phyloP scores from a whole-genome alignment of 2,888 invertebrate genomes.

The Drosophila diplacantha region DNA sequence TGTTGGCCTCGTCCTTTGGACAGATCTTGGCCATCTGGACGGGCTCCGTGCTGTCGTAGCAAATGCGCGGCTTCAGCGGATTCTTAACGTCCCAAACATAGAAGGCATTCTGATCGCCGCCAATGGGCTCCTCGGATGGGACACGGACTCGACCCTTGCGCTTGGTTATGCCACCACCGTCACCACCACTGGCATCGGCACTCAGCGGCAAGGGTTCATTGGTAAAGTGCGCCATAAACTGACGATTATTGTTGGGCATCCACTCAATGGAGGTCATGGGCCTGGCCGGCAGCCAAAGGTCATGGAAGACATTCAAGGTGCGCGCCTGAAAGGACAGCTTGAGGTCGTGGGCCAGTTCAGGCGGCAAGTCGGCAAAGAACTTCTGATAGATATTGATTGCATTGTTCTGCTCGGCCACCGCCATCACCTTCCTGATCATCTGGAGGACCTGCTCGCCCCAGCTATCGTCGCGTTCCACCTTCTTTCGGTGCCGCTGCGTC shows the following conservation, averaged over 20 bases:
- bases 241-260: slow-evolving; percentile 80
- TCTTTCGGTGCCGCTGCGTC: slow-evolving; percentile 85
- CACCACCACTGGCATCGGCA: neutral
- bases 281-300: slow-evolving; percentile 78
- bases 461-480: slow-evolving; percentile 87
- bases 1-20: slow-evolving; percentile 87
- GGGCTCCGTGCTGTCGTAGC: slow-evolving; percentile 84
- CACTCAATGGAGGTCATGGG: slow-evolving; percentile 82
- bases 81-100: slow-evolving; percentile 73
- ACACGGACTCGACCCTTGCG: neutral
- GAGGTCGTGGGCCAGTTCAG: slow-evolving; percentile 76
- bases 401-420: slow-evolving; percentile 82
- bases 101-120: slow-evolving; percentile 59
- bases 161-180: neutral
- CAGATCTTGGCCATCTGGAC: slow-evolving; percentile 90
- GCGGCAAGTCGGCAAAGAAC: slow-evolving; percentile 82
- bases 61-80: slow-evolving; percentile 82
- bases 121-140: slow-evolving; percentile 31
- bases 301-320: slow-evolving; percentile 84
- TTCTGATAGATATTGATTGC: slow-evolving; percentile 88
- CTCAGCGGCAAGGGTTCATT: slow-evolving; percentile 28
- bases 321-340: slow-evolving; percentile 81
- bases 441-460: slow-evolving; percentile 82
- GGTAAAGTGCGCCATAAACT: slow-evolving; percentile 66
- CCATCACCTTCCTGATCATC: slow-evolving; percentile 52